Evolutionary conservation across 2,888 invertebrate species (phyloP).

Genomic region (Lycia hirtaria): DNA sequence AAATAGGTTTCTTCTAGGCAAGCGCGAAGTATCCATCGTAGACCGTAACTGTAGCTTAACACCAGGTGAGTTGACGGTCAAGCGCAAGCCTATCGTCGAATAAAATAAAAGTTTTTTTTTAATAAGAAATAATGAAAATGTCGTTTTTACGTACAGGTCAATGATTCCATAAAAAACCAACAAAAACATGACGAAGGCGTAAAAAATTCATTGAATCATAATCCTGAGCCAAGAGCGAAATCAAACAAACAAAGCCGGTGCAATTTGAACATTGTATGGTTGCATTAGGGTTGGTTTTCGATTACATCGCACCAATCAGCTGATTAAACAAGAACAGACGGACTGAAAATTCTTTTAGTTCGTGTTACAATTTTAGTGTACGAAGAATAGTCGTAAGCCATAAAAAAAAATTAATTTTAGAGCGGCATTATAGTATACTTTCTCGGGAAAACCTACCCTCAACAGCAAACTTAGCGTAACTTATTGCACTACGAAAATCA

Average conservation of each 20-base stretch:
- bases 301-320: slow-evolving; percentile 21
- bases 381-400: too few species aligned
- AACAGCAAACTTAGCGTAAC: too few species aligned
- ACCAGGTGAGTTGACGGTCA: too few species aligned
- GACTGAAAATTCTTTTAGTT: slow-evolving; percentile 11
- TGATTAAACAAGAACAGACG: slow-evolving; percentile 32
- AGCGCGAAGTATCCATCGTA: too few species aligned
- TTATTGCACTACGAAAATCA: too few species aligned
- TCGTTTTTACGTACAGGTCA: slow-evolving; percentile 7
- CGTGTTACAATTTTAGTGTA: slow-evolving; percentile 33
- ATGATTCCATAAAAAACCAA: slow-evolving; percentile 5
- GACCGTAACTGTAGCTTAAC: too few species aligned
- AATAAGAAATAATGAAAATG: background rate
- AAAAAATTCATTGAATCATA: slow-evolving; percentile 24
- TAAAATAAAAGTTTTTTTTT: background rate
- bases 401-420: too few species aligned
- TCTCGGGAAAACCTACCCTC: too few species aligned
- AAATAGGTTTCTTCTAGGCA: too few species aligned
- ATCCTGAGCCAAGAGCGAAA: slow-evolving; percentile 7
- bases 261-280: slow-evolving; percentile 16
- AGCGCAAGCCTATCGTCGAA: too few species aligned
- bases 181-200: slow-evolving; percentile 10
- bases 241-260: slow-evolving; percentile 7
- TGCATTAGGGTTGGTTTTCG: slow-evolving; percentile 10
- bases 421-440: too few species aligned